Evolutionary conservation across 2,113 vertebrate genomes (phyloP), one percentile per base, ranked within the genome.

Genomic region (Syngnathus floridae): DNA sequence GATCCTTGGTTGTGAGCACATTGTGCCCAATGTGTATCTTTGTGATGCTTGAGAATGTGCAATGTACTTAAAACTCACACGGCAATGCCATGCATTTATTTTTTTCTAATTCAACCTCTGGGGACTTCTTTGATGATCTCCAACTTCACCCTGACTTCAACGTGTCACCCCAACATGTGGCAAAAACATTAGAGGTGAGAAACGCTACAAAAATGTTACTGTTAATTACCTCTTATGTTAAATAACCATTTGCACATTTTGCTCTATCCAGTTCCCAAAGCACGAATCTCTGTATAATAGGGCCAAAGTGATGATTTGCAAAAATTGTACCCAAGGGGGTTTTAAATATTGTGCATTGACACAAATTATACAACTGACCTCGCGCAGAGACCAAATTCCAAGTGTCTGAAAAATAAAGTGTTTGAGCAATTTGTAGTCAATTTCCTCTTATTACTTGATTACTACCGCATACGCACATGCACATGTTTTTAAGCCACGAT

Each of bases 221-320:
- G 71, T 80, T 84, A 89, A 84, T 88, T 84, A 88, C 67, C 69
- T 82, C 76, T 78, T 84, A 75, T 37, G 76, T 69, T 69, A 72
- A 41, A 73, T 10, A 65, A 37, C 1, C 60, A 71, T 73, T 76
- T 43, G 31, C 37, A 43, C 62, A 60, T 74, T 83, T 75, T 73
- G 41, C 72, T 71, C 48, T 17, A 49, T 43, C 45, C 14, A 67
- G 74, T 76, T 66, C 76, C 65, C 17, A 59, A 5, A 67, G 62
- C 57, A 57, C 61, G 63, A 45, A 74, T 70, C 54, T 65, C 45
- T 26, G 31, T 52, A 40, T 56, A 48, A 40, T 64, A 66, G n/a
- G 69, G 31, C 35, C 21, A 75, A 77, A 74, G 46, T 72, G 63
- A 71, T 80, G 70, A 78, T 71, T 75, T 67, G 72, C 73, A 74